Evolutionary conservation across 2,888 invertebrate genomes (phyloP), one percentile per base, ranked within the genome.

Genomic region (Litoditis marina): DNA sequence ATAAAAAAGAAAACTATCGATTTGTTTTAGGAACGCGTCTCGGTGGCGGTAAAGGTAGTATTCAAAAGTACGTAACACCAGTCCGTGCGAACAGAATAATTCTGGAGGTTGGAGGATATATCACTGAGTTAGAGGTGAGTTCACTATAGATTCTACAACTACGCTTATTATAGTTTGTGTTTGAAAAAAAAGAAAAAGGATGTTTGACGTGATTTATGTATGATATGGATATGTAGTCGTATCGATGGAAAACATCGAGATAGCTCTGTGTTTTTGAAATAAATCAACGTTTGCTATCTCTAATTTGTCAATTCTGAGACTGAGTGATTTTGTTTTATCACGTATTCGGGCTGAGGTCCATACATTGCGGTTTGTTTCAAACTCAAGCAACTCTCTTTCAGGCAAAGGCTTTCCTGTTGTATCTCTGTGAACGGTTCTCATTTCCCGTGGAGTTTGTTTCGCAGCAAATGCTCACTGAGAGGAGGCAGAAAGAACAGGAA

Each of bases 1-100:
- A n/a, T n/a, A n/a, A n/a, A n/a, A n/a, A n/a, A n/a, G n/a, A n/a
- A n/a, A n/a, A n/a, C n/a, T n/a, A n/a, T n/a, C 8, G 47, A 28
- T 32, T 19, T 46, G 31, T 82, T 80, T 63, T 83, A 88, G 86
- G 91, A 92, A 74, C 76, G 7, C 68, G 77, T 34, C 66, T 80
- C 8, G 80, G 80, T 63, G 93, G 94, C 71, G 96, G 96, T 16
- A 98, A 98, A 87, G 93, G 92, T 7, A 86, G 89, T 0, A 94
- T 99, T 63, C 90, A 94, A 83, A 92, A 94, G 84, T 99, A 94
- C 84, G 92, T 91, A 0, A 92, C 94, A 0, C 98, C 98, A 0
- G 84, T 99, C 2, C 92, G 90, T 86, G 87, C 90, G 32, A 92
- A 91, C 49, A 87, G 96, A 77, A 88, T 99, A 27, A 91, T 99